Evolutionary conservation across 2,113 vertebrate species (phyloP).

Genomic region (Pedetes capensis): DNA sequence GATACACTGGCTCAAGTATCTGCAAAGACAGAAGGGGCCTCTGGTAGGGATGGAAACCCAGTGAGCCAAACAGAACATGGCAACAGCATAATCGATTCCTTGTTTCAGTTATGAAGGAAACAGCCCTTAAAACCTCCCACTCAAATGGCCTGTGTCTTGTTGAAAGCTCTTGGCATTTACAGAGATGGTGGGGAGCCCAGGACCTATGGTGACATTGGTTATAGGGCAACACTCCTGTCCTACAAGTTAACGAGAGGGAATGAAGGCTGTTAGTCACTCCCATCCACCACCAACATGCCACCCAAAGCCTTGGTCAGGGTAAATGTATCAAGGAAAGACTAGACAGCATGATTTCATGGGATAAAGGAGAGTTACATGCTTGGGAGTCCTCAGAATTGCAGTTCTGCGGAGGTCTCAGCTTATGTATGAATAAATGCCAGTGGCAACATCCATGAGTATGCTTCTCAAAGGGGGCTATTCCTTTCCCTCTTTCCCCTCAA

Average conservation of each 20-base stretch:
- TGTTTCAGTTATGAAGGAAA: background rate
- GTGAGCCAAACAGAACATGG: background rate
- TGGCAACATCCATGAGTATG: background rate
- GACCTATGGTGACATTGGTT: background rate
- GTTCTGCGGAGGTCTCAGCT: background rate
- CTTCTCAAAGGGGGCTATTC: slow-evolving; percentile 38
- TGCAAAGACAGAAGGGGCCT: background rate
- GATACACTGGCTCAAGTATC: background rate
- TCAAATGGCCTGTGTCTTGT: background rate
- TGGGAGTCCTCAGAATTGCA: background rate
- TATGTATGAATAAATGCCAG: slow-evolving; percentile 47
- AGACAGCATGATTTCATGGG: background rate
- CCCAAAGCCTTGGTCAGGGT: background rate
- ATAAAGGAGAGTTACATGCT: background rate
- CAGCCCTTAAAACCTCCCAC: background rate
- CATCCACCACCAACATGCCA: background rate
- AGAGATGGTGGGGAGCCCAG: background rate
- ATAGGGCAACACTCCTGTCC: background rate
- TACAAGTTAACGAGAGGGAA: background rate
- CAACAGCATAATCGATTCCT: background rate
- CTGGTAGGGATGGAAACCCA: background rate
- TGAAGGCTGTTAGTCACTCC: background rate
- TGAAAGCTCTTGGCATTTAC: background rate
- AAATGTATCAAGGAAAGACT: background rate
- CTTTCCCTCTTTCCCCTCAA: background rate